phyloP scores from a whole-genome alignment of 1,140 invertebrate genomes.

The Anastrepha ludens region DNA sequence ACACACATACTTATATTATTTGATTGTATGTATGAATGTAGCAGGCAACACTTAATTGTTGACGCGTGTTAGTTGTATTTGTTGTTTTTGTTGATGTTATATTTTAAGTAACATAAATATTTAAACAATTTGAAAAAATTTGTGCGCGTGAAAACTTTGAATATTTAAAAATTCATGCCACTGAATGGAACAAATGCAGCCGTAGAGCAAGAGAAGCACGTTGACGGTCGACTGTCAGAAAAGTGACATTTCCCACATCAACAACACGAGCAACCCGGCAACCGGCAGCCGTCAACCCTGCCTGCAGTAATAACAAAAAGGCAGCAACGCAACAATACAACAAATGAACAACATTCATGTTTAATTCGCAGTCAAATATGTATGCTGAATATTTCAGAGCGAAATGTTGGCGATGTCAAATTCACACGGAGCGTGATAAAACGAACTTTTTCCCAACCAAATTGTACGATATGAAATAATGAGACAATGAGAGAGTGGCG shows the following conservation, averaged over 20 bases:
- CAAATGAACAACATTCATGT: slow-evolving; percentile 53
- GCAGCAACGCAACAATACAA: background rate
- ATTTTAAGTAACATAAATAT: slow-evolving; percentile 39
- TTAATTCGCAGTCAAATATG: slow-evolving; percentile 57
- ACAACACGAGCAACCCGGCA: background rate
- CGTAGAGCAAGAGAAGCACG: background rate
- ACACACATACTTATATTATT: too few species aligned
- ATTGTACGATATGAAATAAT: background rate
- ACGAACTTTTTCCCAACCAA: background rate
- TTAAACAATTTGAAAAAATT: background rate
- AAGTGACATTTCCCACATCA: slow-evolving; percentile 60
- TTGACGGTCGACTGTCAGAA: slow-evolving; percentile 54
- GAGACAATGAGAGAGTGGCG: background rate
- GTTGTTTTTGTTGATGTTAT: background rate
- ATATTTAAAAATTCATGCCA: slow-evolving; percentile 44
- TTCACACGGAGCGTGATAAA: slow-evolving; percentile 41
- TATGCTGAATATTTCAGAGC: slow-evolving; percentile 57
- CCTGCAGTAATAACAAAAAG: background rate
- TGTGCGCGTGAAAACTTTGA: slow-evolving; percentile 9
- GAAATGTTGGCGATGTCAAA: slow-evolving; percentile 55
- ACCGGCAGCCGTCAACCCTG: background rate
- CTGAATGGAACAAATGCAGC: background rate
- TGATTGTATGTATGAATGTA: background rate
- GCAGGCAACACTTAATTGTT: slow-evolving; percentile 27
- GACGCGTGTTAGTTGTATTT: background rate